phyloP scores from a whole-genome alignment of 2,797 vertebrate genomes.

The Schizopygopsis malacanthus region DNA sequence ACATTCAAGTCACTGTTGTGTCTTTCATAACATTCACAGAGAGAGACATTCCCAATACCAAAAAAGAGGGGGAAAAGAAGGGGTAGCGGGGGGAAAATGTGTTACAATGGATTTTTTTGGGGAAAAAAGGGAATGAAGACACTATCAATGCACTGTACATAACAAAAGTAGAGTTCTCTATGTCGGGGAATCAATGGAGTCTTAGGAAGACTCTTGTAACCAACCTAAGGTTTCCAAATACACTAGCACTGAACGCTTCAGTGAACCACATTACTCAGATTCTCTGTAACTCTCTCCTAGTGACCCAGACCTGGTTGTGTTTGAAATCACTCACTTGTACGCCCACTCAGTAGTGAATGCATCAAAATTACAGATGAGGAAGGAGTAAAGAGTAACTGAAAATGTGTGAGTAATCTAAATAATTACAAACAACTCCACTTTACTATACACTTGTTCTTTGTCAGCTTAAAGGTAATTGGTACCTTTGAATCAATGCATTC shows the following conservation, averaged over 20 bases:
- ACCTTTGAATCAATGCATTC: no score
- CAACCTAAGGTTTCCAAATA: constrained; percentile 49
- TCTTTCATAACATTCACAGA: constrained; percentile 88
- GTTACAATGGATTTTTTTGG: constrained; percentile 79
- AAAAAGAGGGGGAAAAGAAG: constrained; percentile 66
- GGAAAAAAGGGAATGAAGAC: constrained; percentile 74
- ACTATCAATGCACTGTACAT: constrained; percentile 64
- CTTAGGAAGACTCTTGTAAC: constrained; percentile 54
- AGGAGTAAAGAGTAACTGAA: neutral
- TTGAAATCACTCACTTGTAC: no score
- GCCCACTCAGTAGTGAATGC: no score
- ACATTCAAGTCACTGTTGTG: constrained; percentile 89
- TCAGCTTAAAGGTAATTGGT: no score
- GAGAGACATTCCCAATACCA: constrained; percentile 81
- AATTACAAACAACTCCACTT: no score
- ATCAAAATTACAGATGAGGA: neutral
- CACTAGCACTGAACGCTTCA: constrained; percentile 10
- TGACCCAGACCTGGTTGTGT: constrained; percentile 30
- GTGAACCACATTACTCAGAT: constrained; percentile 40
- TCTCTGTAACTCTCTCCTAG: constrained; percentile 43
- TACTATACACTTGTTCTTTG: no score
- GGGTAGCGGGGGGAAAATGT: constrained; percentile 64
- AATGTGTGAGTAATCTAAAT: neutral
- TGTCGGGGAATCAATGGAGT: constrained; percentile 51
- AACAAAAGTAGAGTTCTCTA: constrained; percentile 55